phyloP scores from a whole-genome alignment of 2,797 vertebrate genomes.

The Gephyroberyx darwinii region DNA sequence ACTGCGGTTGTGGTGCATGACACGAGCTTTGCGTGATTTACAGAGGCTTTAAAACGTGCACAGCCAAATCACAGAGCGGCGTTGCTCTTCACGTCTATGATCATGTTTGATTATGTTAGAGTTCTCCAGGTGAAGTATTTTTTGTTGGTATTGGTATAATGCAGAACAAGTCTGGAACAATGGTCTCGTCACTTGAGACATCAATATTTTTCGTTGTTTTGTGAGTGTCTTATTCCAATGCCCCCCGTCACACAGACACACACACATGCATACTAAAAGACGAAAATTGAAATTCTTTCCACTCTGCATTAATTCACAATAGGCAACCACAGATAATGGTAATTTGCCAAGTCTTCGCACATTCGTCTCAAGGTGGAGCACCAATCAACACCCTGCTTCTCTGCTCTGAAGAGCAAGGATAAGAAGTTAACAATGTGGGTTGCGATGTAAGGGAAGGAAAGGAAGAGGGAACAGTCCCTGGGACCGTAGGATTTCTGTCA shows the following conservation, averaged over 20 bases:
- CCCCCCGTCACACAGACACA: neutral
- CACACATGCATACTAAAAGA: neutral
- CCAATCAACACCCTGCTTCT: constrained; percentile 58
- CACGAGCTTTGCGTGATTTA: neutral
- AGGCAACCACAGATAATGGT: constrained; percentile 24
- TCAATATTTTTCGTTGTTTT: too few species aligned
- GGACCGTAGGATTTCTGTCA: constrained; percentile 7
- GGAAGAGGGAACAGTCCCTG: constrained; percentile 11
- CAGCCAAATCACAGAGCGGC: neutral
- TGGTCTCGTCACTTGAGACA: neutral
- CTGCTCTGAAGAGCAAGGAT: constrained; percentile 14
- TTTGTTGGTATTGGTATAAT: neutral
- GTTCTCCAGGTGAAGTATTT: too few species aligned
- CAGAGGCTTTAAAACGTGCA: neutral
- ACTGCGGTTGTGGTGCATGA: neutral
- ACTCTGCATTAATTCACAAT: neutral
- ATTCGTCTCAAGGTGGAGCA: constrained; percentile 16
- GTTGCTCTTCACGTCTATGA: neutral
- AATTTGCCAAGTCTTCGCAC: constrained; percentile 49
- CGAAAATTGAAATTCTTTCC: neutral
- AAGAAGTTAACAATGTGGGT: neutral
- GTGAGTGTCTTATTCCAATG: neutral
- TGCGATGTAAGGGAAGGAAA: neutral
- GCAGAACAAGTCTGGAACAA: neutral
- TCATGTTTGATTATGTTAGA: too few species aligned